Base-by-base conservation (phyloP, 2,113 vertebrate species). In the Crocuta crocuta region DNA sequence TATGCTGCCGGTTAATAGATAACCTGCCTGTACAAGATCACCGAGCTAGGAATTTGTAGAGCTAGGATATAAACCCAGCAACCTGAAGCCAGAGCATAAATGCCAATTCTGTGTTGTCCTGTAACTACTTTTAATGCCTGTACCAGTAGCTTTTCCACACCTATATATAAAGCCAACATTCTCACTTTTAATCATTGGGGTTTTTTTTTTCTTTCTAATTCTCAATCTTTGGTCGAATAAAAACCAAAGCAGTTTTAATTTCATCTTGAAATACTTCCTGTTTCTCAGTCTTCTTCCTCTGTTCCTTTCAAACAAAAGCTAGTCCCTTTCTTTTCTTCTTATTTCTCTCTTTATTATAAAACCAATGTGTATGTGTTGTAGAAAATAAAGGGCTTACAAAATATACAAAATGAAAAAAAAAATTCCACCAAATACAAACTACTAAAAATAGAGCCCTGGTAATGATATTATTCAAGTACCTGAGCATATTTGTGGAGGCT, bases 191-290 rank as follows among this genome's bases (percentile, higher is more conserved):
- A 89, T 95, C 96, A 92, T 3, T n/a, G 82, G 93, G 48, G 5
- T 21, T 61, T 96, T 95, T 96, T 95, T 85, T 78, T 81, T 91
- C 53, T 74, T 61, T 24, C 28, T 71, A 96, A 96, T 78, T 48
- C 33, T 92, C 48, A 97, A 87, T 5, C 63, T 79, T 89, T 21
- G 79, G n/a, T 91, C 53, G 71, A 97, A 97, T 92, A 94, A 96
- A 97, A 94, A 82, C 94, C 94, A 96, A 92, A 93, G 53, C 43
- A 90, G 12, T 91, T 97, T 97, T 92, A 89, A 87, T 89, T 96
- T 98, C 70, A 61, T 96, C 65, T 98, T 50, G 21, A 97, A 92
- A 86, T 95, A 97, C 71, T 91, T 97, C 87, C 66, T 96, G 55
- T 85, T 86, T 97, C 80, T 88, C 94, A 53, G 23, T 85, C 91